Evolutionary conservation across 2,113 vertebrate species (phyloP), one percentile per base, ranked within the genome.

Genomic region (Hippolais icterina): DNA sequence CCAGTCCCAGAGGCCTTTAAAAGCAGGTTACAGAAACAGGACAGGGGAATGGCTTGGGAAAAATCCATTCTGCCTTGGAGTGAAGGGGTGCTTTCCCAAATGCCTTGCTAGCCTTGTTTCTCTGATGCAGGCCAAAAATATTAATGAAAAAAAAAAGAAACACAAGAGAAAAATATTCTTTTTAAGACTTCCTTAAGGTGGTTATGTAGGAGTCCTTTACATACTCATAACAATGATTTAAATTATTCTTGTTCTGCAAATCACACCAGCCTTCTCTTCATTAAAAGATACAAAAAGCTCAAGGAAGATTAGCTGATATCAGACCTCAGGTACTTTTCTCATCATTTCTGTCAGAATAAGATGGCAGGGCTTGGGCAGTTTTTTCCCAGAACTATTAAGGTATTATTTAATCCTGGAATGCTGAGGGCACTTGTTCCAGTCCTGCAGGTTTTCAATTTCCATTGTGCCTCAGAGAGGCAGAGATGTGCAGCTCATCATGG

Each of bases 351-450:
- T 42, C 61, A 80, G 42, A 28, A 29, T 61, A 50, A 35, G 74
- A 33, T 64, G 74, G 54, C 16, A 25, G 21, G 53, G 25, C 60
- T 95, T 41, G 60, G 49, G 37, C 49, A 25, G 15, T 64, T 65
- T 65, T 93, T 37, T 69, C n/a, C 65, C 46, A 94, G 83, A 61
- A 50, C 64, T 84, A 74, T 91, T 84, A 78, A 93, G 69, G 59
- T 91, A 74, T 79, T 86, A 53, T 75, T 94, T 96, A 59, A 84
- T 50, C 65, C 91, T 83, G 68, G 80, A 89, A 94, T 77, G 19
- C 53, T 82, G 65, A 70, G n/a, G 85, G 80, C 74, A 54, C 50
- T 92, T 59, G 29, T 60, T 96, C 71, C 49, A 63, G 42, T 71
- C 88, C 33, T 19, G 59, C 54, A 84, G 53, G 39, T 69, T 87